phyloP scores from a whole-genome alignment of 1,140 invertebrate species.

The Neelides sp. region DNA sequence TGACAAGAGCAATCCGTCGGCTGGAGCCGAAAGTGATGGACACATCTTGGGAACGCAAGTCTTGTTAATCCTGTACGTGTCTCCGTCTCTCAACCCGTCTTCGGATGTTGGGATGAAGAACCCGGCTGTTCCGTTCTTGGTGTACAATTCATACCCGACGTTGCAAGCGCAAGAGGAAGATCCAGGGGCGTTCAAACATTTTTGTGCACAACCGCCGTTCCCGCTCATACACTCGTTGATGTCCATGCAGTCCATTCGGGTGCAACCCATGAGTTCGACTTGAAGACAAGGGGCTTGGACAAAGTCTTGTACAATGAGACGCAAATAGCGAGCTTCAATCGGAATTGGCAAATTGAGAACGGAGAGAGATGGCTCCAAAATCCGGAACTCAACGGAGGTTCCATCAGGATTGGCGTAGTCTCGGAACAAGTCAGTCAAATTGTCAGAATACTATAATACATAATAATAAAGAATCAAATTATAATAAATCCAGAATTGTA shows the following conservation, averaged over 20 bases:
- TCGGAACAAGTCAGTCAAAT: constrained; percentile 74
- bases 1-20: constrained; percentile 76
- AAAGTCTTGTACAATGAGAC: constrained; percentile 80
- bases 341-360: constrained; percentile 78
- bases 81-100: constrained; percentile 71
- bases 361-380: constrained; percentile 70
- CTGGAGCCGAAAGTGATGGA: constrained; percentile 58
- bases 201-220: constrained; percentile 89
- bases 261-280: constrained; percentile 83
- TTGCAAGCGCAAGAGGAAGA: constrained; percentile 79
- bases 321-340: constrained; percentile 78
- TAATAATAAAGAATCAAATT: constrained; percentile 3
- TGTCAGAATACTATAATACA: constrained; percentile 64
- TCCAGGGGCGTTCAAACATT: constrained; percentile 78
- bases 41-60: constrained; percentile 90
- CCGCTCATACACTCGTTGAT: constrained; percentile 79
- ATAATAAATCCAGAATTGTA: background rate
- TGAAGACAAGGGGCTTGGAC: constrained; percentile 75
- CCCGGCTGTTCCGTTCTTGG: constrained; percentile 80
- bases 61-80: constrained; percentile 82
- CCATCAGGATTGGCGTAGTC: constrained; percentile 84
- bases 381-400: constrained; percentile 80
- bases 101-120: constrained; percentile 68
- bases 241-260: constrained; percentile 66
- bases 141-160: constrained; percentile 81